A percentile compares a stretch with the other conserved stretches of the same genome.
phyloP scores from a whole-genome alignment of 1,140 invertebrate species.

The Nephila pilipes region DNA sequence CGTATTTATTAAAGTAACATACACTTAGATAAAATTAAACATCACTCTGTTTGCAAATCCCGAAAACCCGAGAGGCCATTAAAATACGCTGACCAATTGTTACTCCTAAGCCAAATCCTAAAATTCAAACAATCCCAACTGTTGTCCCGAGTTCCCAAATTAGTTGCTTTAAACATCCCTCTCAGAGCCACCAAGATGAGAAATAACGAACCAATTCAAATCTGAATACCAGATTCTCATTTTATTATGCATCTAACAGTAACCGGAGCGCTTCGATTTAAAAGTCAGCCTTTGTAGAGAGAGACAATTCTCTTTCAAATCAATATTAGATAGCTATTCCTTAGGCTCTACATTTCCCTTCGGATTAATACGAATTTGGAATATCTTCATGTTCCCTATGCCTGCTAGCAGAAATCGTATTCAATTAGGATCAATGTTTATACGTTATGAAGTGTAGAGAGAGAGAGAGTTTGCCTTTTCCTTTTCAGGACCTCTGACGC shows the following conservation, averaged over 20 bases:
- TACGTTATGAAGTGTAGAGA: background rate
- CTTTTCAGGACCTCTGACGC: background rate
- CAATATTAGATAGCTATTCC: background rate
- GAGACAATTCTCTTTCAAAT: background rate
- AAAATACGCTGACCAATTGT: background rate
- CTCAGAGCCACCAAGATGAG: too few species aligned
- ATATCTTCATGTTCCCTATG: background rate
- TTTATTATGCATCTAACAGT: background rate
- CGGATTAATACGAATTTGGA: background rate
- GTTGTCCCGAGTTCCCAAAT: background rate
- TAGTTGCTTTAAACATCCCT: background rate
- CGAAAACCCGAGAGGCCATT: background rate
- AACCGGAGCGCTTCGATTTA: background rate
- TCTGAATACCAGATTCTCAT: background rate
- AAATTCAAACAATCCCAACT: background rate
- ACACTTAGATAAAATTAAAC: too few species aligned
- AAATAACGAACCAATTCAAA: background rate
- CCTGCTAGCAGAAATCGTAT: slow-evolving; percentile 9
- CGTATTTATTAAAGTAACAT: too few species aligned
- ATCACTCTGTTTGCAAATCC: too few species aligned
- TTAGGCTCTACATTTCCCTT: background rate
- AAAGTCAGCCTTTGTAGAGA: background rate
- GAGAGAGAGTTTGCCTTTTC: background rate
- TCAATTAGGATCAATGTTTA: slow-evolving; percentile 23
- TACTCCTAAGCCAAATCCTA: background rate